Percentiles rank a stretch among this genome's conserved stretches.
phyloP scores from a whole-genome alignment of 2,113 vertebrate genomes.

The Trachemys scripta region DNA sequence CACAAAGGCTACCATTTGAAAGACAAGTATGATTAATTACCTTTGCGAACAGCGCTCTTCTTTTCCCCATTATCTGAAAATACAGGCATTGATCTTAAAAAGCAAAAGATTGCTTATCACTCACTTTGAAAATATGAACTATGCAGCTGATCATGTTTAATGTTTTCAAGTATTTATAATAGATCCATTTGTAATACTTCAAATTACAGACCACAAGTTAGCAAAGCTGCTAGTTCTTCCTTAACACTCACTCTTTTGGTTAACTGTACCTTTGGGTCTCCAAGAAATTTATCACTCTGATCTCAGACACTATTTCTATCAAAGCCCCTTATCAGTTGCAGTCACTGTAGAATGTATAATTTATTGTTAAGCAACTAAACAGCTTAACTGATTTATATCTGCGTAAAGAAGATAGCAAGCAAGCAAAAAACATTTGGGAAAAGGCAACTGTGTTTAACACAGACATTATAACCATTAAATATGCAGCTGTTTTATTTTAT shows the following conservation, averaged over 20 bases:
- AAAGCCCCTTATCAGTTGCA: not conserved
- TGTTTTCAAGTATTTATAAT: not conserved
- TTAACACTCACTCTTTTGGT: not conserved
- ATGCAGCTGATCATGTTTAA: not conserved
- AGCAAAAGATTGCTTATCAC: not conserved
- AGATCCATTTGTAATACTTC: not conserved
- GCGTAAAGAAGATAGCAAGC: constrained; percentile 37
- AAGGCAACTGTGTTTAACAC: not conserved
- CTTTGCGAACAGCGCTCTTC: not conserved
- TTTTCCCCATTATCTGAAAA: not conserved
- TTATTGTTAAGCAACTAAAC: constrained; percentile 55
- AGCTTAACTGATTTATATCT: constrained; percentile 51
- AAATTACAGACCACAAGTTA: not conserved
- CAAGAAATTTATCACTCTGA: constrained; percentile 13
- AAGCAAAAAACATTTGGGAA: constrained; percentile 12
- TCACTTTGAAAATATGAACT: not conserved
- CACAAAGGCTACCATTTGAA: not conserved
- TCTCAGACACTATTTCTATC: constrained; percentile 43
- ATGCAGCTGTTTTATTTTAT: constrained; percentile 10
- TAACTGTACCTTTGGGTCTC: not conserved
- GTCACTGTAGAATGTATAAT: constrained; percentile 21
- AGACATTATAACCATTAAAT: not conserved
- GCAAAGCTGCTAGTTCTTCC: not conserved
- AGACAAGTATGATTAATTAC: constrained; percentile 10
- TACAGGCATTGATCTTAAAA: not conserved